Conservation (phyloP, 2,888 invertebrate species). For the Diadromus collaris region DNA sequence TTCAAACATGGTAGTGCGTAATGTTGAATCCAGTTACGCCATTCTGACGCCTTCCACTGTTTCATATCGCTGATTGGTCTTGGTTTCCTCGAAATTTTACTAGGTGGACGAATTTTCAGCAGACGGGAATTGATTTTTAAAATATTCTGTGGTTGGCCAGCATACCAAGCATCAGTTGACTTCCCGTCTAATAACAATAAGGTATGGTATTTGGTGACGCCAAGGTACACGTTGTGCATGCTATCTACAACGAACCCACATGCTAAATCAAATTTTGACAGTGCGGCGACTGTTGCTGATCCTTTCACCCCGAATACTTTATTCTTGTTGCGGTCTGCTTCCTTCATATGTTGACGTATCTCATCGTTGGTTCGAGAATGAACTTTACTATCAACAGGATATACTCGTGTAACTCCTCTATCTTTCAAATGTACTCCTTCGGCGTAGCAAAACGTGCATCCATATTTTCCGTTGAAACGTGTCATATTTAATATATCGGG, state of each 20-base stretch:
- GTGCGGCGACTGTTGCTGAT: constrained; percentile 1
- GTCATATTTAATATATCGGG: constrained; percentile 51
- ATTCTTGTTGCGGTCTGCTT: background rate
- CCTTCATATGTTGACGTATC: constrained; percentile 25
- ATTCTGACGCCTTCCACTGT: constrained; percentile 47
- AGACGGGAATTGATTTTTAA: constrained; percentile 3
- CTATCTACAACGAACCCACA: constrained; percentile 7
- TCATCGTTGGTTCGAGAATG: constrained; percentile 17
- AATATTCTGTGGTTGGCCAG: background rate
- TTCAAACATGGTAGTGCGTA: constrained; percentile 17
- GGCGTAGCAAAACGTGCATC: constrained; percentile 39
- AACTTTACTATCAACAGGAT: background rate
- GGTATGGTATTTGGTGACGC: constrained; percentile 19
- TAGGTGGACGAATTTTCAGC: constrained; percentile 10
- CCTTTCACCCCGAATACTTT: constrained; percentile 19
- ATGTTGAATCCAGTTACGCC: constrained; percentile 2
- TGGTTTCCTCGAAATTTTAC: constrained; percentile 20
- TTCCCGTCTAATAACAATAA: constrained; percentile 15
- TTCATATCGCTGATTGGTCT: constrained; percentile 23
- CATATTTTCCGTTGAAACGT: constrained; percentile 26
- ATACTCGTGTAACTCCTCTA: background rate
- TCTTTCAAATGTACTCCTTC: constrained; percentile 4
- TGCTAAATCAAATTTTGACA: constrained; percentile 19
- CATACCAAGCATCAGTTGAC: background rate
- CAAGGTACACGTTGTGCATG: constrained; percentile 30